phyloP scores from a whole-genome alignment of 2,888 invertebrate genomes.

The Callimorpha dominula region DNA sequence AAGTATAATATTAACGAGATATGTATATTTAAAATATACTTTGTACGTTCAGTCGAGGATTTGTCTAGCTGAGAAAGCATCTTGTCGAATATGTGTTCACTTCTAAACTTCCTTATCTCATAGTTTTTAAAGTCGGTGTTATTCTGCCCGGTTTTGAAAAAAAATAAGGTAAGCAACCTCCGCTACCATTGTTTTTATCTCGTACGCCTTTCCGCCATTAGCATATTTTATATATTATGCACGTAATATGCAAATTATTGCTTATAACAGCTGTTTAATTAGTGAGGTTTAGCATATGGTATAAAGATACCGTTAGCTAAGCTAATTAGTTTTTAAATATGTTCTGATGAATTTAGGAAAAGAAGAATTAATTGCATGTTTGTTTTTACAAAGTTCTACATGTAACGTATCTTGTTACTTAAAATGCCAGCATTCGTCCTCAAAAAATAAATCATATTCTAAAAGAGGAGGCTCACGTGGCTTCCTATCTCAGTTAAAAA shows the following conservation, averaged over 20 bases:
- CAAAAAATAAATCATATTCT: background rate
- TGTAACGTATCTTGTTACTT: background rate
- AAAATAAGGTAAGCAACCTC: background rate
- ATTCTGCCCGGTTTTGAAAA: background rate
- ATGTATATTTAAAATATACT: no score
- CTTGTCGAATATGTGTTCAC: no score
- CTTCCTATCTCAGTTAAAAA: no score
- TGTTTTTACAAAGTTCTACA: background rate
- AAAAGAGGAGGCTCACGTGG: no score
- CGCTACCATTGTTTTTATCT: background rate
- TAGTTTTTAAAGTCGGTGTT: no score
- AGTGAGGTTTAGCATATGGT: background rate
- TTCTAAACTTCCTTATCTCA: no score
- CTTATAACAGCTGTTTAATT: background rate
- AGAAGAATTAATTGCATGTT: no score
- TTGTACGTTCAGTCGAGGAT: no score
- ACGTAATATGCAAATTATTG: slow-evolving; percentile 1
- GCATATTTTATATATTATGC: background rate
- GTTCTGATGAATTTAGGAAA: background rate
- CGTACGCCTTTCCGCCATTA: background rate
- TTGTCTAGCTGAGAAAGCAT: no score
- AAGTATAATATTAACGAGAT: no score
- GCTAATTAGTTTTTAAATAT: background rate
- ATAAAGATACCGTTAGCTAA: background rate
- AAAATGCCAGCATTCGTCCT: background rate